phyloP scores from a whole-genome alignment of 92 coral and sea anemone genomes.

The Umimayanthus chanpuru region DNA sequence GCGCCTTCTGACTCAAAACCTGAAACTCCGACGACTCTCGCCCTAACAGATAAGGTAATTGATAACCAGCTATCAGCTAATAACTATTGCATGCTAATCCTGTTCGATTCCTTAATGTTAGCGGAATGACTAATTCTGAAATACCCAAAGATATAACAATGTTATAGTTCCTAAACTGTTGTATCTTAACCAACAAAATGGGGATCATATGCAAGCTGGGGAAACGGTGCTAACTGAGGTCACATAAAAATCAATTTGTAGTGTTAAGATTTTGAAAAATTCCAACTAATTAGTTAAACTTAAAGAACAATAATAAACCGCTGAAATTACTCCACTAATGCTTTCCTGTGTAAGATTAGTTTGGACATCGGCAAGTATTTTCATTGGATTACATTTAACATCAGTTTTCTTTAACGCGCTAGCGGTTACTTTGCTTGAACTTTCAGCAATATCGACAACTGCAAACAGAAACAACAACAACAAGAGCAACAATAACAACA shows the following conservation, averaged over 20 bases:
- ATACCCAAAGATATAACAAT: neutral
- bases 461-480: no score
- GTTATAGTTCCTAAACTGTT: neutral
- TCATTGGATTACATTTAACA: neutral
- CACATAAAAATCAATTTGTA: neutral
- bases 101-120: neutral
- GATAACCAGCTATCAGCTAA: constrained; percentile 24
- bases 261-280: neutral
- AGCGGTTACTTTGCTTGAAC: no score
- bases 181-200: neutral
- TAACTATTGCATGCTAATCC: constrained; percentile 26
- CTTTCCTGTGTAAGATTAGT: no score
- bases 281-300: neutral
- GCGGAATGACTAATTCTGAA: neutral
- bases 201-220: neutral
- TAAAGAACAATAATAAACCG: neutral
- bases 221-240: neutral
- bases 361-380: neutral
- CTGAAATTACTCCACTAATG: neutral
- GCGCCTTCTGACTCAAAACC: constrained; percentile 29
- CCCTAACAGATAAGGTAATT: constrained; percentile 43
- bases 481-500: no score
- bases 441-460: no score
- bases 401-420: no score
- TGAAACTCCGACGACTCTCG: constrained; percentile 36